Percentiles rank a stretch among this genome's conserved stretches.
Evolutionary conservation across 1,140 invertebrate genomes (phyloP).

Genomic region (Drosophila yakuba): DNA sequence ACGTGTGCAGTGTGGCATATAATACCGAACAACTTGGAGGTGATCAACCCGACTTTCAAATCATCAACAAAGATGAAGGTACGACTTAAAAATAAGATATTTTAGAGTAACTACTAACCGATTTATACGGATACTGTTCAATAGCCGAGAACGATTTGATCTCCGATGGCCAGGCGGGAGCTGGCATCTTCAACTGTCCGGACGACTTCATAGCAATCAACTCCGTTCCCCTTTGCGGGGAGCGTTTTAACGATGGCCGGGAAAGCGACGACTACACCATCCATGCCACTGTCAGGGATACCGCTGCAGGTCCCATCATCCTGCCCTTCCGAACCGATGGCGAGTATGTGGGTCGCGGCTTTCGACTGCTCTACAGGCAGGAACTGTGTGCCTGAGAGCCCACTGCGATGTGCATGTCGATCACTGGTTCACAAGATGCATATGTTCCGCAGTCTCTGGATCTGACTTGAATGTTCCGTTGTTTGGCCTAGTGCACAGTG

Average conservation of each 20-base stretch:
- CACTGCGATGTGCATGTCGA: conserved; percentile 13
- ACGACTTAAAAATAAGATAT: conserved; percentile 68
- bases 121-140: neutral
- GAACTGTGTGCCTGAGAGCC: conserved; percentile 84
- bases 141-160: conserved; percentile 85
- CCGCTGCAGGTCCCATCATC: conserved; percentile 86
- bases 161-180: conserved; percentile 88
- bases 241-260: conserved; percentile 89
- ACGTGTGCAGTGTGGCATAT: conserved; percentile 89
- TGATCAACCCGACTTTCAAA: conserved; percentile 86
- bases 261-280: conserved; percentile 86
- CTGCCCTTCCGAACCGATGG: conserved; percentile 86
- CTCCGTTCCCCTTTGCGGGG: conserved; percentile 89
- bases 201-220: conserved; percentile 89
- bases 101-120: no score
- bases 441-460: conserved; percentile 13
- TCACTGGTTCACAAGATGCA: conserved; percentile 26
- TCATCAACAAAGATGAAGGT: conserved; percentile 88
- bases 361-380: conserved; percentile 86
- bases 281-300: conserved; percentile 89
- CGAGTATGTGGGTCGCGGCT: conserved; percentile 86
- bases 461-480: conserved; percentile 1
- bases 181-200: conserved; percentile 90
- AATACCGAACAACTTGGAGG: conserved; percentile 86
- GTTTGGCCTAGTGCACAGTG: conserved; percentile 9